Base-by-base conservation (phyloP, 1,140 invertebrate genomes). In the Holotrichia oblita region DNA sequence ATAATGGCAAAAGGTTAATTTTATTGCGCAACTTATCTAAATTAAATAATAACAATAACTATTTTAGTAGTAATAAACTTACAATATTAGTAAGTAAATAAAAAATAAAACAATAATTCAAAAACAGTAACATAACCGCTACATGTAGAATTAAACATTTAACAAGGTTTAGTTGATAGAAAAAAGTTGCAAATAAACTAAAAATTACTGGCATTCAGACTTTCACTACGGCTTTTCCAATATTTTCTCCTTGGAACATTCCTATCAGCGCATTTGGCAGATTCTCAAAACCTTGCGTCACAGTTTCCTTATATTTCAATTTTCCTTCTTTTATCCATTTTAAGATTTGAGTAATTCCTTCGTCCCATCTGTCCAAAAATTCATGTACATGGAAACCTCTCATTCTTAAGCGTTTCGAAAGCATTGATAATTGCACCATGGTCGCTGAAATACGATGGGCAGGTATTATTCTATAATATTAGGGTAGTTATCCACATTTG, bases 211-310 rank as follows among this genome's bases (percentile, higher is more conserved):
- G n/a, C n/a, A n/a, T n/a, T 78, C 75, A 84, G 0, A 81, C 82
- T 82, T 83, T 82, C 10, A 93, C 89, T 78, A 93, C 83, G 64
- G 90, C 89, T 88, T 94, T 93, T 27, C 93, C 93, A n/a, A 85
- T 87, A 85, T 92, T 93, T 76, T 89, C 87, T 40, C 92, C 92
- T 22, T 85, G 84, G 22, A 94, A 86, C 83, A 93, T 88, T 14
- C 89, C 89, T 72, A 90, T 86, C 80, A 94, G 93, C 6, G 92
- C 92, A n/a, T 90, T 82, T 17, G 89, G 89, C 86, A 92, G 91
- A 77, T 91, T 91, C 59, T 93, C 91, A 83, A 94, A 93, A 9
- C 92, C 93, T 61, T 91, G 84, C 0, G 89, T 90, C 6, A 92
- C 81, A 6, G 91, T 91, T 86, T 93, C 92, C 72, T 83, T 86